Conservation (phyloP, 1,140 invertebrate genomes). For the Thereuonema tuberculata region DNA sequence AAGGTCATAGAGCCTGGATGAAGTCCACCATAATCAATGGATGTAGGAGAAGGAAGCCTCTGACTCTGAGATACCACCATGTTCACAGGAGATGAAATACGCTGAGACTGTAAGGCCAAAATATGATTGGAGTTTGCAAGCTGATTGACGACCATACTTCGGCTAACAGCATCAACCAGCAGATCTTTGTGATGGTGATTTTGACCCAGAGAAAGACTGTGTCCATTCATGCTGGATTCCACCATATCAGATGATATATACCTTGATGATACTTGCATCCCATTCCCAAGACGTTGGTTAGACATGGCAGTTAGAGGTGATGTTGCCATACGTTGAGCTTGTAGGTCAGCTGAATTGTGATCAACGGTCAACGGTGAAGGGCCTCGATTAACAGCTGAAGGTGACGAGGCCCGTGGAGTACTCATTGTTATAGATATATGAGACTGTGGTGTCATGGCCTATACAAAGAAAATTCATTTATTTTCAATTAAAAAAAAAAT, state of each 20-base stretch:
- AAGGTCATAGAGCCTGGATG: not conserved
- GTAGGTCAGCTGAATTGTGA: not conserved
- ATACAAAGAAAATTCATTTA: not conserved
- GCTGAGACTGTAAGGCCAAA: not conserved
- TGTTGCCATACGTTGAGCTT: not conserved
- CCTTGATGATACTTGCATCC: not conserved
- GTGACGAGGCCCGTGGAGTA: not conserved
- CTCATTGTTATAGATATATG: not conserved
- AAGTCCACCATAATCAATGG: not conserved
- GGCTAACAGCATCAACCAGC: not conserved
- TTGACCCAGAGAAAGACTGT: not conserved
- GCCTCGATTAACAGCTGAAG: not conserved
- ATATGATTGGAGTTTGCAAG: not conserved
- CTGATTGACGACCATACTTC: not conserved
- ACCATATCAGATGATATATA: conserved; percentile 4
- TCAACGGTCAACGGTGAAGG: not conserved
- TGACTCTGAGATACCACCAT: conserved; percentile 5
- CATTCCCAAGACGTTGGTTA: not conserved
- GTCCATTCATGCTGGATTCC: not conserved
- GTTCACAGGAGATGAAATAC: conserved; percentile 2
- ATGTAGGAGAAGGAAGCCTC: conserved; percentile 1
- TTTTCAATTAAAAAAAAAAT: too few species aligned
- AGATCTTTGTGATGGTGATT: not conserved
- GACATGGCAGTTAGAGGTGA: conserved; percentile 3
- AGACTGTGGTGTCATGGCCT: not conserved